These are phyloP conservation scores for Scaptodrosophila latifasciaeformis DNA, from an alignment of 2,888 invertebrate genomes.

Conservation along the genomic window DNA sequence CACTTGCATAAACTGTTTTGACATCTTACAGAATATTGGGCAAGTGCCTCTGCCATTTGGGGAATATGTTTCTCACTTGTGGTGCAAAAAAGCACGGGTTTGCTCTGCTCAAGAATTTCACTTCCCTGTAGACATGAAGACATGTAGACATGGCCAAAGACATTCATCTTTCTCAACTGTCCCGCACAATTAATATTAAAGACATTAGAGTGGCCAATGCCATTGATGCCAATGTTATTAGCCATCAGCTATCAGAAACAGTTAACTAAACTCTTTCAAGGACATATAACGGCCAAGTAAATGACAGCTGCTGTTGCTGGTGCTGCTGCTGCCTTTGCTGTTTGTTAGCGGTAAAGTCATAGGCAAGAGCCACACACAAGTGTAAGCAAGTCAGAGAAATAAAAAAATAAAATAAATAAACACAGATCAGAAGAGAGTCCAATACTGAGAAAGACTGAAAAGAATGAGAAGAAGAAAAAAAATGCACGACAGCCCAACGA, in stretches of 20 bases:
- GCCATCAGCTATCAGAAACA: constrained; percentile 36
- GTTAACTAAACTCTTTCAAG: constrained; percentile 60
- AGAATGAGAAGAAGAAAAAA: background rate
- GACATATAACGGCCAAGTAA: constrained; percentile 49
- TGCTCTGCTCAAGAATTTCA: no score
- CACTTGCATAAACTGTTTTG: no score
- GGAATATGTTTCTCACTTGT: no score
- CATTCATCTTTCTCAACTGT: no score
- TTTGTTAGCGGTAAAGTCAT: constrained; percentile 38
- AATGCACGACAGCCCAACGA: constrained; percentile 53
- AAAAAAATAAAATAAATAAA: constrained; percentile 30
- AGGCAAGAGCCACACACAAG: constrained; percentile 20
- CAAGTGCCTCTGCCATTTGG: no score
- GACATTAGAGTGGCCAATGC: background rate
- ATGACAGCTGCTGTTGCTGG: constrained; percentile 43
- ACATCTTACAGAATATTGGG: no score
- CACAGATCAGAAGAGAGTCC: background rate
- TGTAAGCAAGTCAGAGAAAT: constrained; percentile 20
- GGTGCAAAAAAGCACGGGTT: no score
- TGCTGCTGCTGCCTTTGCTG: constrained; percentile 7
- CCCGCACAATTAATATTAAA: no score
- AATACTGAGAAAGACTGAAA: constrained; percentile 14
- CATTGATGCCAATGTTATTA: background rate
- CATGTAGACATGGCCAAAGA: no score
- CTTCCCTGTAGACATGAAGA: no score